Conservation (phyloP, 2,113 vertebrate genomes). For the Sylvietta virens region DNA sequence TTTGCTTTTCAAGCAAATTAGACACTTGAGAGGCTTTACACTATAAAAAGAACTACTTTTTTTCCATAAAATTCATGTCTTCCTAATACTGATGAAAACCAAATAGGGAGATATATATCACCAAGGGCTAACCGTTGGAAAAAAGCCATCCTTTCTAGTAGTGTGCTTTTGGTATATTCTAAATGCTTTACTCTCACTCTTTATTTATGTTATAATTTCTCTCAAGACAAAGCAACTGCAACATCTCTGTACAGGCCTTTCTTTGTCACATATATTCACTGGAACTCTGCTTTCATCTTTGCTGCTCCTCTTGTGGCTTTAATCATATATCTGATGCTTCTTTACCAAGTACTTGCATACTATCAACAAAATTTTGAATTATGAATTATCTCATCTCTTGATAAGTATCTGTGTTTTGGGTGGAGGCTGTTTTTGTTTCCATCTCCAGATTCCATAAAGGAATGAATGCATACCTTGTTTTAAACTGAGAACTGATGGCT, state of each 20-base stretch:
- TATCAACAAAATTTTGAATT: neutral
- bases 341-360: neutral
- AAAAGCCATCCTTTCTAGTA: neutral
- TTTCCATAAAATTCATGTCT: neutral
- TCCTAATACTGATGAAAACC: neutral
- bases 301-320: neutral
- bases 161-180: neutral
- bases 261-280: neutral
- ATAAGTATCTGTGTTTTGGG: neutral
- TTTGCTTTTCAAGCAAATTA: neutral
- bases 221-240: neutral
- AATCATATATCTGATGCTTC: neutral
- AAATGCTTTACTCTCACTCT: neutral
- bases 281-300: neutral
- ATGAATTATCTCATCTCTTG: neutral
- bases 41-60: neutral
- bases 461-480: neutral
- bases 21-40: neutral
- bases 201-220: neutral
- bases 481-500: neutral
- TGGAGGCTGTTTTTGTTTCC: neutral
- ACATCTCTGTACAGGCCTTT: neutral
- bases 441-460: neutral
- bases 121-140: neutral
- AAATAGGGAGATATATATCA: neutral